Base-by-base conservation (phyloP, 2,888 invertebrate species). In the Synergus japonicus region DNA sequence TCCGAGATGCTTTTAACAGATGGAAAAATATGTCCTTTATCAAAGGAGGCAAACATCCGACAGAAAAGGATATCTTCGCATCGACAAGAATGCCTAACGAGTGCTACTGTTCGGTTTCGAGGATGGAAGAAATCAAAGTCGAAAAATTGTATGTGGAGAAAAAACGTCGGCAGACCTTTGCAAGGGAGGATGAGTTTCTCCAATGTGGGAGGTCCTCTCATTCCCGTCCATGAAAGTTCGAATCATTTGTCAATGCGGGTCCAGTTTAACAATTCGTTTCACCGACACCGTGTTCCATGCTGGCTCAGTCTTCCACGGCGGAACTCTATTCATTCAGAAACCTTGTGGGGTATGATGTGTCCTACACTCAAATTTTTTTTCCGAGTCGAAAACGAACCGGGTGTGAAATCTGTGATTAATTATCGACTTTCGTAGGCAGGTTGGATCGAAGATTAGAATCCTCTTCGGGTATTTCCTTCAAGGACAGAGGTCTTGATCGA, bases 191-290 rank as follows among this genome's bases (percentile, higher is more conserved):
- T 65, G 64, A 63, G 76, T 63, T 73, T 76, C 67, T 66, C 22
- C 87, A 79, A 88, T 83, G 88, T 89, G 89, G 89, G 89, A 89
- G 89, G 89, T 89, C 87, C 81, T 78, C 73, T 76, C 81, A 81
- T 85, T 83, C 80, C 83, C 63, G 77, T 77, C 81, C 82, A 83
- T 83, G 81, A 87, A 85, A 83, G 69, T 85, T 89, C 83, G 87
- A 89, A 91, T 90, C 91, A 90, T 91, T 91, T 91, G 91, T 91
- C 91, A 91, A 90, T 91, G 88, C 88, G 88, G 84, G 88, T 86
- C 89, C 90, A 90, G 90, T 90, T 90, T 88, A 88, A 86, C 88
- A 86, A 91, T 91, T 91, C 89, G 91, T 89, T 86, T 87, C 90
- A 84, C 85, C 81, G 82, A 85, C 86, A 82, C 83, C 84, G 79